Evolutionary conservation across 1,140 invertebrate genomes (phyloP).

Genomic region (Trichonephila inaurata): DNA sequence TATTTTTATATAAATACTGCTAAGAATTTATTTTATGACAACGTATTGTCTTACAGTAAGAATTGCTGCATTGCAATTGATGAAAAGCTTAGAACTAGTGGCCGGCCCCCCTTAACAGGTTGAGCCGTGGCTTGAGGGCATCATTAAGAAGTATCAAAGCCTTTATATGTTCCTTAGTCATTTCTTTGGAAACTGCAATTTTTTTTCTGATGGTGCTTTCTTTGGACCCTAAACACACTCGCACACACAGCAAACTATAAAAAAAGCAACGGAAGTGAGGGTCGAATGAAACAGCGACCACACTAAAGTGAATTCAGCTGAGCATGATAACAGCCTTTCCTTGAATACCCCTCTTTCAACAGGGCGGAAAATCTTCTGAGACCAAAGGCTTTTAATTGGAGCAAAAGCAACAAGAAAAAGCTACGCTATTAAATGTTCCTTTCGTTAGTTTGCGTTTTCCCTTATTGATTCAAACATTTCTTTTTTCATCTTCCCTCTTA

Average conservation of each 20-base stretch:
- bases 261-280: not conserved
- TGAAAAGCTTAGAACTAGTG: no score
- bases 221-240: not conserved
- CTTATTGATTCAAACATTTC: slow-evolving; percentile 14
- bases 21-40: no score
- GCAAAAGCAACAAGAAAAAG: not conserved
- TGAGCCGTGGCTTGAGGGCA: no score
- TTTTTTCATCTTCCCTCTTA: not conserved
- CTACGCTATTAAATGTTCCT: not conserved
- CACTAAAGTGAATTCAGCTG: not conserved
- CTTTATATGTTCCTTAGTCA: no score
- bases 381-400: not conserved
- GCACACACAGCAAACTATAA: no score
- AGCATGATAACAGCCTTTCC: not conserved
- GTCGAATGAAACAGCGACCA: not conserved
- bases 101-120: no score
- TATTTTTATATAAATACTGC: no score
- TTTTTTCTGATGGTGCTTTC: not conserved
- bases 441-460: slow-evolving; percentile 10
- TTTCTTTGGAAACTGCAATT: no score
- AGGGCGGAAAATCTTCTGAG: not conserved
- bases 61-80: no score
- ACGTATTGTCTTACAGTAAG: no score
- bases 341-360: not conserved
- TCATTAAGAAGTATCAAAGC: no score